Base-by-base conservation (phyloP, 2,797 vertebrate species). In the Manis crassicaudata region DNA sequence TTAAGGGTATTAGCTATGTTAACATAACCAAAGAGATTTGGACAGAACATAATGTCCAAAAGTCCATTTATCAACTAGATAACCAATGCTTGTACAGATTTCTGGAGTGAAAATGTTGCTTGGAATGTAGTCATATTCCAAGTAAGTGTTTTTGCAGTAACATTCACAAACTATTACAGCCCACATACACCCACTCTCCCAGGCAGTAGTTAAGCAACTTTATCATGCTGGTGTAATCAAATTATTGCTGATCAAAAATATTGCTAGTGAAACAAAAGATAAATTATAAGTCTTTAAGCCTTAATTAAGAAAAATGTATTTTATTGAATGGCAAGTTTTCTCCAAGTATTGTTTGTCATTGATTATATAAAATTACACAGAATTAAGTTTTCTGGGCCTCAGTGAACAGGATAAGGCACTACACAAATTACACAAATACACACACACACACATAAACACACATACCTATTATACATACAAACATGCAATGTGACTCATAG, bases 101-200 rank as follows among this genome's bases (percentile, higher is more conserved):
- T 88, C 91, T 91, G 89, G 93, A 95, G 95, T 77, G 50, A 92
- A 95, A 97, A 80, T 88, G 16, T 58, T 92, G 79, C 92, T 70
- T 92, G 94, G 97, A 97, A 97, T 95, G 94, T 35, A 67, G 76
- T 97, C 77, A 85, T 81, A 95, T 50, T 94, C 90, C 96, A 96
- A 92, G 96, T 63, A 97, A 97, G 96, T 95, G 73, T 43, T 97
- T 97, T 97, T 97, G 82, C 96, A 95, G 87, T 85, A 92, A 92
- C 62, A 95, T 77, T 97, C 96, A 72, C 94, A 90, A 92, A 96
- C 77, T 29, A 67, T 21, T 70, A 29, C 0, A 63, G 88, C 92
- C 77, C 94, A 3, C 62, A 96, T 0, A 0, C 82, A 94, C 97
- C 96, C 93, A 92, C 0, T 0, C 5, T 93, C 89, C 82, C 56